Percentiles rank a stretch among this genome's conserved stretches.
Evolutionary conservation across 2,113 vertebrate species (phyloP).

Genomic region (Capra hircus): DNA sequence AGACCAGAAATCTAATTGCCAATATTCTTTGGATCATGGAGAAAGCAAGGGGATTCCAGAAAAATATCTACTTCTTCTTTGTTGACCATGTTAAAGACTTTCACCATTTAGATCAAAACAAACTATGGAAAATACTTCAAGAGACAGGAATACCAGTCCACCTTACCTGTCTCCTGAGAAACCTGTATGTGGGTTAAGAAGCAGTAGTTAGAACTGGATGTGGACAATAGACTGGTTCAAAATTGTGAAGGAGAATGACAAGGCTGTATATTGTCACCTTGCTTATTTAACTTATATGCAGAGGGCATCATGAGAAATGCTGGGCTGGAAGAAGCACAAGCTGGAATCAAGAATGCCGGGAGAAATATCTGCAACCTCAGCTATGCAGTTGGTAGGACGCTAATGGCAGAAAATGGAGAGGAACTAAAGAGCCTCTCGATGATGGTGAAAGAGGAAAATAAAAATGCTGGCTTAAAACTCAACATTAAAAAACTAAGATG

Average conservation of each 20-base stretch:
- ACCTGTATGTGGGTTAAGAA: background rate
- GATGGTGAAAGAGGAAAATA: background rate
- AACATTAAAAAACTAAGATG: background rate
- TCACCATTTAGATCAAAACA: background rate
- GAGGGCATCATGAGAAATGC: background rate
- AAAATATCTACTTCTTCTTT: background rate
- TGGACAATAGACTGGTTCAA: background rate
- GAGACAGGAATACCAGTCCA: background rate
- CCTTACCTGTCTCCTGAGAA: background rate
- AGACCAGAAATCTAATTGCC: background rate
- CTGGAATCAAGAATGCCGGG: background rate
- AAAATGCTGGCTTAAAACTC: background rate
- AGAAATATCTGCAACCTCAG: background rate
- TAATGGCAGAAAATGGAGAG: background rate
- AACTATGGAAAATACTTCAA: background rate
- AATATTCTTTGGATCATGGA: background rate
- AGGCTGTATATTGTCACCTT: background rate
- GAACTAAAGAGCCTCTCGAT: background rate
- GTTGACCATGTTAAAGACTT: background rate
- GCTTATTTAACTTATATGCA: background rate
- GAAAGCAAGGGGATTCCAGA: background rate
- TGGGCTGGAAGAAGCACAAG: background rate
- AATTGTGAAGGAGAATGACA: background rate
- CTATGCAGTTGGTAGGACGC: background rate
- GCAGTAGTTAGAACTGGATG: background rate